phyloP scores from a whole-genome alignment of 2,113 vertebrate genomes.

The Pelvicachromis taeniatus region DNA sequence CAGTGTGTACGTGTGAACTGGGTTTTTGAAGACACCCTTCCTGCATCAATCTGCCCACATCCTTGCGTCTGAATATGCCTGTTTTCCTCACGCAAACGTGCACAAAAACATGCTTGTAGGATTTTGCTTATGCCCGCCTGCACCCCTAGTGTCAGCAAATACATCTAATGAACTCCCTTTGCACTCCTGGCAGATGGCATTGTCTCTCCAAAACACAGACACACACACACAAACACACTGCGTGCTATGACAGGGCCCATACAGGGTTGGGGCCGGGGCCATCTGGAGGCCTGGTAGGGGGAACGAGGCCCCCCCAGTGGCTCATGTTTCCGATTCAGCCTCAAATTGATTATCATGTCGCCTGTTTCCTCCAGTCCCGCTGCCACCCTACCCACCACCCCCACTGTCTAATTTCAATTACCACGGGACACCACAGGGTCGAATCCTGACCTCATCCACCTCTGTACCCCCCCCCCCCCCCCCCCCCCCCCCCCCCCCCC shows the following conservation, averaged over 20 bases:
- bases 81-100: not conserved
- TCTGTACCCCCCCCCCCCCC: not conserved
- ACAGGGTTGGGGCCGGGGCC: conserved; percentile 51
- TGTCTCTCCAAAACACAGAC: conserved; percentile 30
- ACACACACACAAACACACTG: not conserved
- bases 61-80: not conserved
- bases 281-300: conserved; percentile 66
- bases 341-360: conserved; percentile 74
- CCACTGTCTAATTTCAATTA: conserved; percentile 59
- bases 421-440: conserved; percentile 37
- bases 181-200: conserved; percentile 62
- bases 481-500: not conserved
- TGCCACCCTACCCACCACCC: not conserved
- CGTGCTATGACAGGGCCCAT: conserved; percentile 32
- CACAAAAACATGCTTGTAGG: not conserved
- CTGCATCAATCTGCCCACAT: not conserved
- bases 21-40: not conserved
- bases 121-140: not conserved
- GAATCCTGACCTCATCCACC: conserved; percentile 43
- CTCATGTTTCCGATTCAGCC: conserved; percentile 68
- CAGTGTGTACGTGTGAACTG: not conserved
- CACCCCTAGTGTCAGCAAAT: conserved; percentile 25
- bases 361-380: conserved; percentile 61
- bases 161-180: conserved; percentile 54
- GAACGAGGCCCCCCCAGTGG: conserved; percentile 18